These are phyloP conservation scores for Eristalis intricaria DNA, from an alignment of 2,888 invertebrate genomes.

Conservation along the genomic window DNA sequence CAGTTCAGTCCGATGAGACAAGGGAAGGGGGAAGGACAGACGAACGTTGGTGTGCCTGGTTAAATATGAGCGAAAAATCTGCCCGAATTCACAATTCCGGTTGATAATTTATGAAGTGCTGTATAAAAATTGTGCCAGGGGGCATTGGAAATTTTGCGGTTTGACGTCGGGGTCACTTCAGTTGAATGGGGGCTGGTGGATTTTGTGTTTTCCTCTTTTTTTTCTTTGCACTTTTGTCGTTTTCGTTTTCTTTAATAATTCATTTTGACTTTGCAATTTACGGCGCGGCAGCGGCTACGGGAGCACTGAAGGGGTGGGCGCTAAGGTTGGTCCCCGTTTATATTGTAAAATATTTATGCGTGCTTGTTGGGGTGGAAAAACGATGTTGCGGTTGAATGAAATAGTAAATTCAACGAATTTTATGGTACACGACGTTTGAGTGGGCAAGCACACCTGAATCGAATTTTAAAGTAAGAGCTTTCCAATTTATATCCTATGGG, in stretches of 20 bases:
- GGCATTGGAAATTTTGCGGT: slow-evolving; percentile 52
- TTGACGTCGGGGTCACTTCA: slow-evolving; percentile 7
- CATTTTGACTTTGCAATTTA: slow-evolving; percentile 54
- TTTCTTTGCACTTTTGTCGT: slow-evolving; percentile 1
- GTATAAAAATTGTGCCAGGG: slow-evolving; percentile 37
- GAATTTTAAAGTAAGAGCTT: not conserved
- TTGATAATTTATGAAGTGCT: slow-evolving; percentile 69
- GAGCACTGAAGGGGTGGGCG: not conserved
- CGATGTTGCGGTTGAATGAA: slow-evolving; percentile 34
- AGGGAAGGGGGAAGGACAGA: not conserved
- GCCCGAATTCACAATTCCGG: slow-evolving; percentile 66
- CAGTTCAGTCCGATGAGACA: not conserved
- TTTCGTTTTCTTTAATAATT: slow-evolving; percentile 56
- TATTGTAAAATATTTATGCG: slow-evolving; percentile 49
- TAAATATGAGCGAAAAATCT: slow-evolving; percentile 60
- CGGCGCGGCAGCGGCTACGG: not conserved
- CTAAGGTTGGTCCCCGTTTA: slow-evolving; percentile 42
- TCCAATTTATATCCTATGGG: not conserved
- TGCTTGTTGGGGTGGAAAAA: slow-evolving; percentile 38
- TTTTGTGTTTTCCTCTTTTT: slow-evolving; percentile 9
- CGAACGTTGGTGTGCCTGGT: slow-evolving; percentile 12
- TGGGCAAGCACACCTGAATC: slow-evolving; percentile 14
- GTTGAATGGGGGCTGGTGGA: not conserved
- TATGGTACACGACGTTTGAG: slow-evolving; percentile 43
- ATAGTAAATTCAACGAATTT: slow-evolving; percentile 26